Percentiles rank a stretch among this genome's conserved stretches.
These are phyloP conservation scores for Phalacrocorax brasilianus DNA, from an alignment of 2,113 vertebrate species.

Conservation along the genomic window DNA sequence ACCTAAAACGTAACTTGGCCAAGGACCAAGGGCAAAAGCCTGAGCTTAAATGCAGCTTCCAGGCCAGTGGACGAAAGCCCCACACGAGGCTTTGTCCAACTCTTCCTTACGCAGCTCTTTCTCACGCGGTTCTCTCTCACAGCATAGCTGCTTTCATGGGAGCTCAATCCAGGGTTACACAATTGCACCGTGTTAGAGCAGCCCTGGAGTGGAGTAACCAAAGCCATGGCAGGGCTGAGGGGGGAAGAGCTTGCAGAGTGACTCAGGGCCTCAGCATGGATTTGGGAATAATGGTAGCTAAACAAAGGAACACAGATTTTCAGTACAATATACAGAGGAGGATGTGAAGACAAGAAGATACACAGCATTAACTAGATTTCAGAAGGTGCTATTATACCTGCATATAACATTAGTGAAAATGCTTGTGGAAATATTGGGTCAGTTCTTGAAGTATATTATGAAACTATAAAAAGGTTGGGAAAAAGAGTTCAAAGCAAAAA, in stretches of 20 bases:
- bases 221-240: neutral
- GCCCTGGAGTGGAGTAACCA: neutral
- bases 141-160: neutral
- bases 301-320: neutral
- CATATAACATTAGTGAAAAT: neutral
- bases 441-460: neutral
- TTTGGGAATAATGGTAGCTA: neutral
- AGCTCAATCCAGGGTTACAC: neutral
- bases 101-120: neutral
- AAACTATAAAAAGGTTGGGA: neutral
- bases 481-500: neutral
- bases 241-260: neutral
- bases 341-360: neutral
- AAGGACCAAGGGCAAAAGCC: neutral
- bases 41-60: neutral
- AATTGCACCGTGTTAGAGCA: neutral
- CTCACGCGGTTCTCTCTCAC: neutral
- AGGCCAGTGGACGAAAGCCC: neutral
- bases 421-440: fast-evolving
- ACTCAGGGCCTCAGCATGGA: neutral
- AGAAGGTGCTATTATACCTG: neutral
- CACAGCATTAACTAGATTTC: neutral
- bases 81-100: neutral
- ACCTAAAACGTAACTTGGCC: neutral
- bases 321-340: neutral